Evolutionary conservation across 1,140 invertebrate species (phyloP), one percentile per base, ranked within the genome.

Genomic region (Carposina sasakii): DNA sequence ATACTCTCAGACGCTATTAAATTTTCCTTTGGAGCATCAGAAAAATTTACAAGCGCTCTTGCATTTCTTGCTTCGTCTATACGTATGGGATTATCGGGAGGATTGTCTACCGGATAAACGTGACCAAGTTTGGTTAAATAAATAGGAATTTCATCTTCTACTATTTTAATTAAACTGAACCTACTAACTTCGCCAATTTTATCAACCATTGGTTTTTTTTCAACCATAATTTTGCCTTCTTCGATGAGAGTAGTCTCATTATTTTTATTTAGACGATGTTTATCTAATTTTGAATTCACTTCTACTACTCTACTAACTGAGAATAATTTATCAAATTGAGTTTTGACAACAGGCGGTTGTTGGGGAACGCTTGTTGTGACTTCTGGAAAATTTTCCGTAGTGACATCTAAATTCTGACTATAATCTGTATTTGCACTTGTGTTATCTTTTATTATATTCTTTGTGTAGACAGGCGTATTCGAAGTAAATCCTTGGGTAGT

Each of bases 101-200:
- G 81, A 63, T 85, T 81, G 51, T 79, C 81, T 30, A 83, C 81
- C 2, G 85, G 85, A 61, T 86, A 86, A n/a, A 85, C 70, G 46
- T 83, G 82, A 15, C 82, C 78, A 20, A 76, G 61, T 67, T 84
- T 86, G 10, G 82, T 86, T 15, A 86, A 58, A 71, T 86, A 86
- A 47, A 85, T 84, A 17, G 85, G 85, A 15, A 86, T 86, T 60
- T 86, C 85, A 59, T 84, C 81, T 75, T 86, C 87, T 12, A 90
- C 86, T 40, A 90, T 82, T 68, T 91, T 90, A 16, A 91, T 90
- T 24, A 88, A 84, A 48, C 88, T 90, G 41, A 88, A 88, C 57
- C 90, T 81, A 68, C 88, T 90, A 0, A 91, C 89, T 74, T 89
- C 89, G 44, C 90, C 89, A 48, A 91, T 87, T 84, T 88, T 88